phyloP scores from a whole-genome alignment of 2,113 vertebrate species.

The Nymphicus hollandicus region DNA sequence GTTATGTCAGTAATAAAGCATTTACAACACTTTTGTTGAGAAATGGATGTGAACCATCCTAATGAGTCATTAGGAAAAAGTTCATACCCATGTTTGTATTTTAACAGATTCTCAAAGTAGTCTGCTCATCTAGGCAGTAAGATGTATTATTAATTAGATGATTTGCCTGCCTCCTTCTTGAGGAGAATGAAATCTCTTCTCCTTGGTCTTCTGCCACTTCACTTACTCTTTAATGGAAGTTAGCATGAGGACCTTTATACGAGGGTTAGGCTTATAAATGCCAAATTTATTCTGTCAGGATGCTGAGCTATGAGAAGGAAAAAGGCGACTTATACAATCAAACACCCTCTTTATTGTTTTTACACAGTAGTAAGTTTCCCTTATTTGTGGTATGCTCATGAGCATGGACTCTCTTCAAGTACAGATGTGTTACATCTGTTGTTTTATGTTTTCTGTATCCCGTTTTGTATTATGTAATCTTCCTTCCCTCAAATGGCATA shows the following conservation, averaged over 20 bases:
- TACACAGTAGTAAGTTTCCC: not conserved
- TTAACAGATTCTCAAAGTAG: not conserved
- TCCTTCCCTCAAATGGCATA: not conserved
- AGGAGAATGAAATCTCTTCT: not conserved
- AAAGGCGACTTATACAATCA: not conserved
- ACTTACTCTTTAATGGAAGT: not conserved
- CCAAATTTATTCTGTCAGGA: not conserved
- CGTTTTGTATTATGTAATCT: not conserved
- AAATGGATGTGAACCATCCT: not conserved
- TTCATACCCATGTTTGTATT: not conserved
- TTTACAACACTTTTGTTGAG: not conserved
- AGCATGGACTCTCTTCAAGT: not conserved
- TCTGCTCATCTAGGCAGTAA: not conserved
- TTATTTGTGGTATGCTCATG: not conserved
- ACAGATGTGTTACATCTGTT: not conserved
- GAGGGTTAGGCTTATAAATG: not conserved
- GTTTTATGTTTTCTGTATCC: not conserved
- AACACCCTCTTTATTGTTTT: not conserved
- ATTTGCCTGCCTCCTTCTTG: not conserved
- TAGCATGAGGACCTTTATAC: not conserved
- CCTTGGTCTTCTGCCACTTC: not conserved
- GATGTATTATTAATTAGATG: not conserved
- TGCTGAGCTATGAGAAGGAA: not conserved
- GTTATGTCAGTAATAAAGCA: not conserved
- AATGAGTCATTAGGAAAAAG: not conserved